phyloP scores from a whole-genome alignment of 2,113 vertebrate genomes.

The Ochotona princeps region DNA sequence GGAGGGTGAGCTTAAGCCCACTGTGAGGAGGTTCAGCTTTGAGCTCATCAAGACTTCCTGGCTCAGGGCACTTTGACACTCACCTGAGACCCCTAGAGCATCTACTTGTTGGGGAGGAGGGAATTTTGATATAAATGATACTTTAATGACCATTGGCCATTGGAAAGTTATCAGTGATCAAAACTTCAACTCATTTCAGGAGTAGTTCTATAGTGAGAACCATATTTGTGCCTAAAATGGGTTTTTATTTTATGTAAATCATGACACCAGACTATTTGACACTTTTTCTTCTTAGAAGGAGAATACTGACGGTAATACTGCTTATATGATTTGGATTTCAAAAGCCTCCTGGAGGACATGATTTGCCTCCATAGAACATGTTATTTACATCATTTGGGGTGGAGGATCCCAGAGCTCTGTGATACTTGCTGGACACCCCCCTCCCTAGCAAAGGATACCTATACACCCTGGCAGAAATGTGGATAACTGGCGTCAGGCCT shows the following conservation, averaged over 20 bases:
- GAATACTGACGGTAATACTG: not conserved
- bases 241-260: not conserved
- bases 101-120: not conserved
- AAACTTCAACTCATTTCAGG: not conserved
- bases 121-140: not conserved
- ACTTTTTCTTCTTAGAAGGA: not conserved
- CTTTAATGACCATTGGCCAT: not conserved
- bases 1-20: not conserved
- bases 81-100: not conserved
- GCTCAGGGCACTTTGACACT: not conserved
- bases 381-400: not conserved
- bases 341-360: not conserved
- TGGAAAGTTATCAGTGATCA: not conserved
- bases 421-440: not conserved
- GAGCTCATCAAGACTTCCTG: not conserved
- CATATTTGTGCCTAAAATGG: not conserved
- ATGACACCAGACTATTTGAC: not conserved
- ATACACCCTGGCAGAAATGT: not conserved
- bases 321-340: not conserved
- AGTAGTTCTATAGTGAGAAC: not conserved
- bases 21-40: not conserved
- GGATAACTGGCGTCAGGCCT: not conserved
- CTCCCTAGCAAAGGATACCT: not conserved
- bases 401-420: not conserved
- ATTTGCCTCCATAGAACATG: not conserved